Evolutionary conservation across 2,797 vertebrate species (phyloP), one percentile per base, ranked within the genome.

Genomic region (Hydrolagus colliei): DNA sequence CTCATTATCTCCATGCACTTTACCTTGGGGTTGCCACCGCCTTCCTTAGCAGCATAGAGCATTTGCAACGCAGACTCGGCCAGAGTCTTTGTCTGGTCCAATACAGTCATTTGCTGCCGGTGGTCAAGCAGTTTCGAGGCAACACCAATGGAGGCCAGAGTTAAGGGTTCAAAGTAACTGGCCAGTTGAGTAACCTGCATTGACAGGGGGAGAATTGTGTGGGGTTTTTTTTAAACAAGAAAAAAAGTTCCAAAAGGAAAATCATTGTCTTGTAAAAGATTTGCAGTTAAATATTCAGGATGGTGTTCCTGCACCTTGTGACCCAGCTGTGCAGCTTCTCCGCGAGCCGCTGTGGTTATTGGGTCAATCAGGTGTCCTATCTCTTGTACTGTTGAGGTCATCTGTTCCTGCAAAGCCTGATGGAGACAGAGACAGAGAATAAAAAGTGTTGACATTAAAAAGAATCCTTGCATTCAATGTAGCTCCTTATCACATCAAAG

Each of bases 11-110:
- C 68, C 61, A 1, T 11, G 6, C 35, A 63, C 13, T 0, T 0
- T 92, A 98, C 97, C 96, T 98, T 99, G 79, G 97, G 98, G 90
- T 99, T 99, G 73, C 98, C 98, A 0, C 98, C 98, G 0, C 98
- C 98, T 91, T 99, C 98, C 89, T 99, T 99, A 88, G 97, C 97
- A 7, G 98, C 98, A 0, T 99, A 99, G 7, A 99, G 90, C 97
- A 99, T 99, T 93, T 99, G 98, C 72, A 99, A 91, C 41, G 98
- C 96, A 14, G 98, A 99, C 87, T 99, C 98, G 0, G 97, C 96
- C 1, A 99, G 92, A 0, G 98, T 99, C 92, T 99, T 99, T 87
- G 96, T 99, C 93, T 99, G 98, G 92, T 99, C 98, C 89, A 99
- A 86, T 87, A 99, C 94, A 0, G 95, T 98, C 97, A 99, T 98